These are phyloP conservation scores for Paedocypris micromegethes DNA, from an alignment of 2,797 vertebrate species.

Conservation along the genomic window DNA sequence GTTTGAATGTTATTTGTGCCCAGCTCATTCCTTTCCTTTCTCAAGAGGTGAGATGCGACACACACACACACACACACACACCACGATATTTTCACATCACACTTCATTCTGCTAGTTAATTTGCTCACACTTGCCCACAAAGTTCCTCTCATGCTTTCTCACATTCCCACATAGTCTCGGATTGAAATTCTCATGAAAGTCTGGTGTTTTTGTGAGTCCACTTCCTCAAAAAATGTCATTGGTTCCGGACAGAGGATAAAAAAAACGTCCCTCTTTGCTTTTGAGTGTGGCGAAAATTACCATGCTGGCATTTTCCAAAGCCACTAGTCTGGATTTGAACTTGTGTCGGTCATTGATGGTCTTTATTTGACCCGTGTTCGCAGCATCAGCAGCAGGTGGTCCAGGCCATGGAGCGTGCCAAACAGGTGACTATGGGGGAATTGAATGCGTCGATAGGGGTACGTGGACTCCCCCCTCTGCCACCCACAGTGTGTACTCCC, in stretches of 20 bases:
- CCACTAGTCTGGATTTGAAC: conserved; percentile 2
- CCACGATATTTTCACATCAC: conserved; percentile 23
- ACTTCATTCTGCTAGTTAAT: conserved; percentile 10
- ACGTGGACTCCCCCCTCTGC: conserved; percentile 80
- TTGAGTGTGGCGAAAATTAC: not conserved
- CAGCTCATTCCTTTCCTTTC: conserved; percentile 78
- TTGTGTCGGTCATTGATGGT: conserved; percentile 29
- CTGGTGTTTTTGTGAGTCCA: conserved; percentile 24
- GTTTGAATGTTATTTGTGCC: conserved; percentile 78
- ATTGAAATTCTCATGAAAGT: conserved; percentile 18
- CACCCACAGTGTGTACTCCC: conserved; percentile 71
- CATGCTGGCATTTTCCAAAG: too few relatives aligned
- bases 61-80: conserved; percentile 22
- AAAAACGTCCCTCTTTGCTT: conserved; percentile 16
- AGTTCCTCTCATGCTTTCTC: conserved; percentile 6
- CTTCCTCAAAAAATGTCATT: conserved; percentile 23
- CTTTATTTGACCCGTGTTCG: conserved; percentile 33
- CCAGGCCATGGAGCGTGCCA: conserved; percentile 90
- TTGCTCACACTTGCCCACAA: conserved; percentile 1
- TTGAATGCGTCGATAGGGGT: conserved; percentile 92
- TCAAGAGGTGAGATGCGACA: conserved; percentile 70
- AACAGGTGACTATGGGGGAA: conserved; percentile 97
- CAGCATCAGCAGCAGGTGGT: conserved; percentile 94
- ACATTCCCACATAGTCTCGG: not conserved
- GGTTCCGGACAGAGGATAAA: conserved; percentile 15